Evolutionary conservation across 2,888 invertebrate genomes (phyloP), one percentile per base, ranked within the genome.

Genomic region (Standfussiana lucernea): DNA sequence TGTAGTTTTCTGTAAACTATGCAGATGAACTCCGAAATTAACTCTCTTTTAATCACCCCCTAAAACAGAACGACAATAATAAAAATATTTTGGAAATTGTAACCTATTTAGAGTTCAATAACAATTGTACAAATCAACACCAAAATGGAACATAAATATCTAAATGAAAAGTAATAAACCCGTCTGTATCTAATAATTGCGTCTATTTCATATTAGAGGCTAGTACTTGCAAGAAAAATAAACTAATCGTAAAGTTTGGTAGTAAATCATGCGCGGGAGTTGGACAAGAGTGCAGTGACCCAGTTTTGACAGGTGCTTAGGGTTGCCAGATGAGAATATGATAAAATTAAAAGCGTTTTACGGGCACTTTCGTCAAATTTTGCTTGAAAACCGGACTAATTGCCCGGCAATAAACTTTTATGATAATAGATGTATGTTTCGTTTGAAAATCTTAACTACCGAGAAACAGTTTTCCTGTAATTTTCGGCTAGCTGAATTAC

Each of bases 231-330:
- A 75, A 72, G 79, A 74, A 86, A 82, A 87, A 87, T 87, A 80
- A 86, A 87, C 73, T 40, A 66, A 80, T 76, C 85, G 70, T 88
- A 84, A 87, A 73, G 53, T 62, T 76, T 79, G 61, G 64, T 59
- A 59, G 75, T 87, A 87, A 85, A 83, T 83, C 89, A 89, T 83
- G 73, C 72, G 71, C 75, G 65, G 45, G 71, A 83, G 74, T 72
- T 75, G 79, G 72, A 75, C 75, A 65, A 65, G 84, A 86, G 87
- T 88, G 85, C 87, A 78, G 42, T 88, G 89, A 86, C 89, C 89
- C 28, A 84, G 35, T 78, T 86, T 67, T 61, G 71, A 67, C 59
- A 75, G 61, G 69, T 65, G 40, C n/a, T 62, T 84, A 86, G 87
- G 84, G 87, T 61, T 80, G 87, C 37, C 84, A 79, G 71, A 72